These are phyloP conservation scores for Tiphia femorata DNA, from an alignment of 2,888 invertebrate species.

Conservation along the genomic window DNA sequence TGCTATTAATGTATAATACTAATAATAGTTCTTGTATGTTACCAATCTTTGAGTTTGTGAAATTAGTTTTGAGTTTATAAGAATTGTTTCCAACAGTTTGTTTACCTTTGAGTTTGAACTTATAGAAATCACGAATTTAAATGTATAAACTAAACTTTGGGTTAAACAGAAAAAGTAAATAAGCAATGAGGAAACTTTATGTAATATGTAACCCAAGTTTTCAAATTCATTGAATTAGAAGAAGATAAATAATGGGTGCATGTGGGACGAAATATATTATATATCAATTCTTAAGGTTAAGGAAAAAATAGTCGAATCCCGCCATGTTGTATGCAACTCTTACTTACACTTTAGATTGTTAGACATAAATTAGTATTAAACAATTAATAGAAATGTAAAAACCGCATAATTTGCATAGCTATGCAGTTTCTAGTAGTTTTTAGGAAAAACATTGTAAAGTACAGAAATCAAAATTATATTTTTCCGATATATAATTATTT, in stretches of 20 bases:
- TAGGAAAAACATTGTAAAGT: too few species aligned
- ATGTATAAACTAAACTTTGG: not conserved
- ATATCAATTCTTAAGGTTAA: constrained; percentile 39
- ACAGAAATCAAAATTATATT: not conserved
- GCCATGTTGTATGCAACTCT: constrained; percentile 43
- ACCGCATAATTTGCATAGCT: not conserved
- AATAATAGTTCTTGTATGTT: not conserved
- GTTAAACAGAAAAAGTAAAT: not conserved
- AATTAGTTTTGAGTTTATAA: not conserved
- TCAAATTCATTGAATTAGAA: not conserved
- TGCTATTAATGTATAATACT: not conserved
- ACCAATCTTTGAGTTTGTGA: not conserved
- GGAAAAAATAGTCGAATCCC: constrained; percentile 25
- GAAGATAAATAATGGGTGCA: not conserved
- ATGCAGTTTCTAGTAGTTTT: not conserved
- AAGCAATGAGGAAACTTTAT: not conserved
- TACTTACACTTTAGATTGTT: not conserved
- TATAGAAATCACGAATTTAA: too few species aligned
- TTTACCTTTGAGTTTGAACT: too few species aligned
- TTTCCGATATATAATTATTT: not conserved
- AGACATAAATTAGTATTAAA: too few species aligned
- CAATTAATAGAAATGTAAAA: too few species aligned
- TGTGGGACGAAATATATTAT: not conserved
- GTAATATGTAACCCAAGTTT: not conserved
- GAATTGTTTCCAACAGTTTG: not conserved